A percentile compares a stretch with the other conserved stretches of the same genome.
Evolutionary conservation across 2,888 invertebrate species (phyloP).

Genomic region (Apamea anceps): DNA sequence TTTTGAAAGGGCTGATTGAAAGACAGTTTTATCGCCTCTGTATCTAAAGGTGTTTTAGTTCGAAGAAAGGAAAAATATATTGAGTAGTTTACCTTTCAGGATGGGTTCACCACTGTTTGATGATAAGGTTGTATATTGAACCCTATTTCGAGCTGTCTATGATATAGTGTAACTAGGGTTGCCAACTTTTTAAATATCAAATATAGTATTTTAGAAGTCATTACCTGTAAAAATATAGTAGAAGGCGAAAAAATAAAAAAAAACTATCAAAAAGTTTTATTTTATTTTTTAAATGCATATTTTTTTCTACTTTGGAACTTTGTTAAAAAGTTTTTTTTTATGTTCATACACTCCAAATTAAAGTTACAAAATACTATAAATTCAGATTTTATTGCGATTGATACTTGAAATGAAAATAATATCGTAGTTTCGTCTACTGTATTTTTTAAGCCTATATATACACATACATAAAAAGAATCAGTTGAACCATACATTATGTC

Average conservation of each 20-base stretch:
- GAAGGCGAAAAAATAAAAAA: background rate
- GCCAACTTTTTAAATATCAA: background rate
- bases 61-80: constrained; percentile 50
- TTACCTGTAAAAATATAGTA: background rate
- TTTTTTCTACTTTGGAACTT: background rate
- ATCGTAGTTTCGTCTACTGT: background rate
- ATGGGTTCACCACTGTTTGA: constrained; percentile 15
- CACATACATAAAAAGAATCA: too few relatives aligned
- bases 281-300: background rate
- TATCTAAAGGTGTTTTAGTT: constrained; percentile 48
- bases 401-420: background rate
- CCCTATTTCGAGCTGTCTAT: constrained; percentile 22
- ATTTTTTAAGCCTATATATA: background rate
- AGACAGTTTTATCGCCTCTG: constrained; percentile 55
- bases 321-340: background rate
- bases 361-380: background rate
- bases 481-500: too few relatives aligned
- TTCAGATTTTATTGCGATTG: background rate
- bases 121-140: constrained; percentile 47
- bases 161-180: background rate
- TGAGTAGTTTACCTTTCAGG: constrained; percentile 45
- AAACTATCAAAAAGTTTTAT: background rate
- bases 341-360: background rate
- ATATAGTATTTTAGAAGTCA: background rate
- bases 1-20: constrained; percentile 63